Evolutionary conservation across 1,140 invertebrate species (phyloP).

Genomic region (Trichonephila inaurata): DNA sequence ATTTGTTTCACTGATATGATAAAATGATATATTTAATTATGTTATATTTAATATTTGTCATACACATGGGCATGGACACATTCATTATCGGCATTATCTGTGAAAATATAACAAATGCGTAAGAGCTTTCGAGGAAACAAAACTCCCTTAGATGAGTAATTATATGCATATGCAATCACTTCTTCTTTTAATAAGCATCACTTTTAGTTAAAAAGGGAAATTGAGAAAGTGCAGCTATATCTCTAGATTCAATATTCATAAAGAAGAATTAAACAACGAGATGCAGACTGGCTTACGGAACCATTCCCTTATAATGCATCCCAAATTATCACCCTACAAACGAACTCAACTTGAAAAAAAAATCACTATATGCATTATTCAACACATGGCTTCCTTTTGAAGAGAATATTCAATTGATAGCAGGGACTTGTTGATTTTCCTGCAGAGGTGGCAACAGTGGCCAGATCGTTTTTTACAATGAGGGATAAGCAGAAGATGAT

Average conservation of each 20-base stretch:
- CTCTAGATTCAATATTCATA: not conserved
- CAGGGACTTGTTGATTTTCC: slow-evolving; percentile 60
- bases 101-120: too few species aligned
- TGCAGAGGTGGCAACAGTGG: slow-evolving; percentile 65
- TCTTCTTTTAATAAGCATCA: too few species aligned
- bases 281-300: not conserved
- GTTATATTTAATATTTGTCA: too few species aligned
- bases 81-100: too few species aligned
- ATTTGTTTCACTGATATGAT: too few species aligned
- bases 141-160: too few species aligned
- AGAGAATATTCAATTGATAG: slow-evolving; percentile 60
- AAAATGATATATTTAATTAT: too few species aligned
- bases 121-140: too few species aligned
- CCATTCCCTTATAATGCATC: not conserved
- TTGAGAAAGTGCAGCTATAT: not conserved
- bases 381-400: slow-evolving; percentile 43
- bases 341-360: not conserved
- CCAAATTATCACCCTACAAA: slow-evolving; percentile 30
- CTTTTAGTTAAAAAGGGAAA: not conserved
- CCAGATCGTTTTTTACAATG: not conserved
- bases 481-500: slow-evolving; percentile 65
- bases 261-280: too few species aligned
- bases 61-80: too few species aligned
- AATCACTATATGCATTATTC: slow-evolving; percentile 33
- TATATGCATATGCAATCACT: too few species aligned